Percentiles rank a stretch among this genome's conserved stretches.
Evolutionary conservation across 1,140 invertebrate species (phyloP).

Genomic region (fruit fly (Drosophila melanogaster)): DNA sequence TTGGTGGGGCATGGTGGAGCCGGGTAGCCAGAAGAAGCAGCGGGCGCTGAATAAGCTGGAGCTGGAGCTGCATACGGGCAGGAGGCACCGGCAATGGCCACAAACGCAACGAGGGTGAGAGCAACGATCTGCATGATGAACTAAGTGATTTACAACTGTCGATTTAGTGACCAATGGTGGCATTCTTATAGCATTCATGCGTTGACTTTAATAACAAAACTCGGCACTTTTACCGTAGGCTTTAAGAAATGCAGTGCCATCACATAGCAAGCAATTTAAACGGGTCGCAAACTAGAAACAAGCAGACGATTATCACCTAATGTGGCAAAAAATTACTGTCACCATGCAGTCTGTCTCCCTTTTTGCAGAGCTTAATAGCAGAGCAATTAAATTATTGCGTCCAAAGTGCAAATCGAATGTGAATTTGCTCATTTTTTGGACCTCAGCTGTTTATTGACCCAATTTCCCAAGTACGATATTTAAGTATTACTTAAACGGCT

Average conservation of each 20-base stretch:
- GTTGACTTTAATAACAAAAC: slow-evolving; percentile 6
- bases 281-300: not conserved
- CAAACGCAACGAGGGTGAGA: slow-evolving; percentile 26
- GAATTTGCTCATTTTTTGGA: not conserved
- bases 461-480: not conserved
- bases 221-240: slow-evolving; percentile 9
- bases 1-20: slow-evolving; percentile 70
- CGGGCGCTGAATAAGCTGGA: not conserved
- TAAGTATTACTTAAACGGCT: too few relatives aligned
- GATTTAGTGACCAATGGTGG: not conserved
- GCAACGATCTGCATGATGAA: slow-evolving; percentile 44
- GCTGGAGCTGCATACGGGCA: slow-evolving; percentile 25
- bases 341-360: slow-evolving; percentile 16
- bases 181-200: slow-evolving; percentile 23
- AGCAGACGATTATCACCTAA: not conserved
- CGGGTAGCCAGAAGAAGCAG: slow-evolving; percentile 16
- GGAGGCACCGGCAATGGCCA: slow-evolving; percentile 30
- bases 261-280: slow-evolving; percentile 8
- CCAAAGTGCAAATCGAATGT: slow-evolving; percentile 5
- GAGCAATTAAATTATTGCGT: slow-evolving; percentile 14
- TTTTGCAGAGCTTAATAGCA: slow-evolving; percentile 9
- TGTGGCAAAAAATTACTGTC: not conserved
- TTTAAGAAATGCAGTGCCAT: slow-evolving; percentile 22
- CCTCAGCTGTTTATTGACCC: slow-evolving; percentile 10
- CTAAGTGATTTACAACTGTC: slow-evolving; percentile 12